phyloP scores from a whole-genome alignment of 2,888 invertebrate genomes.

The Mellilla xanthometata region DNA sequence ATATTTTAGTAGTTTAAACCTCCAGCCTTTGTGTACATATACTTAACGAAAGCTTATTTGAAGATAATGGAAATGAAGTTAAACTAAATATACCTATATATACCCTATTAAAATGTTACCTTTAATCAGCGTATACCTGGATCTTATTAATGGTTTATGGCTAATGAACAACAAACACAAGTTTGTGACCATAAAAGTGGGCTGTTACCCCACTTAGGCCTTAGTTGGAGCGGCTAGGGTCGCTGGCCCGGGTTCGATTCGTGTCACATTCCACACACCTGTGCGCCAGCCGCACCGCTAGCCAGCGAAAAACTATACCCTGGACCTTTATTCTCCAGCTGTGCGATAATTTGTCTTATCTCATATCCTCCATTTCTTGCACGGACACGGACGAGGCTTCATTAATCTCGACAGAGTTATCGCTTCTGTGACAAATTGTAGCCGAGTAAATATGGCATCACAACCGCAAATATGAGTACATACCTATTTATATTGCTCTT shows the following conservation, averaged over 20 bases:
- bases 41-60: too few relatives aligned
- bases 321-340: background rate
- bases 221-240: slow-evolving; percentile 36
- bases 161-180: slow-evolving; percentile 20
- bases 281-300: slow-evolving; percentile 61
- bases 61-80: too few relatives aligned
- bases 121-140: background rate
- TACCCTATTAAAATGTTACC: background rate
- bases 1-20: too few relatives aligned
- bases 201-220: slow-evolving; percentile 23
- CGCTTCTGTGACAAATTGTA: too few relatives aligned
- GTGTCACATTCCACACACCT: slow-evolving; percentile 73
- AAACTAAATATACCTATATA: too few relatives aligned
- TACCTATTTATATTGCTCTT: too few relatives aligned
- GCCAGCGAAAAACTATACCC: slow-evolving; percentile 52
- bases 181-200: slow-evolving; percentile 17
- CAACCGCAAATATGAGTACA: too few relatives aligned
- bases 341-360: background rate
- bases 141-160: slow-evolving; percentile 2
- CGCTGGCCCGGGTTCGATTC: slow-evolving; percentile 58
- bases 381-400: too few relatives aligned
- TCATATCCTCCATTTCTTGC: too few relatives aligned
- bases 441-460: too few relatives aligned
- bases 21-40: too few relatives aligned
- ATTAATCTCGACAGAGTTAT: too few relatives aligned